These are phyloP conservation scores for Epinephelus fuscoguttatus DNA, from an alignment of 2,113 vertebrate species.

Conservation along the genomic window DNA sequence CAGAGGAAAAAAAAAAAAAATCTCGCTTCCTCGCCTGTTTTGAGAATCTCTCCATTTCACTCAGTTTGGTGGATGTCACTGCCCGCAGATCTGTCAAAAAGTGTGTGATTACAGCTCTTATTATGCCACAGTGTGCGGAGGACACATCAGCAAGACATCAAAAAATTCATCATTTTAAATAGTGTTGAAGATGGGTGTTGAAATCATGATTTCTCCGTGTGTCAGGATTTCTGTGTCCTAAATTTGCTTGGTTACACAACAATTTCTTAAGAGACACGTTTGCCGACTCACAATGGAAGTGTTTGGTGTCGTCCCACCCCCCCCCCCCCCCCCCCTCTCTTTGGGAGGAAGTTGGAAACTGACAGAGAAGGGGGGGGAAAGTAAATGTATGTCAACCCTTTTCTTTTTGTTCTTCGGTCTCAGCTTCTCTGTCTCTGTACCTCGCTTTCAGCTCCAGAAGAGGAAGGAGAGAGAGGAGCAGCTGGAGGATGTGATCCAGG, in stretches of 20 bases:
- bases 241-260: constrained; percentile 57
- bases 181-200: not conserved
- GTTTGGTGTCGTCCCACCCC: not conserved
- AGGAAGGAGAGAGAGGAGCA: constrained; percentile 96
- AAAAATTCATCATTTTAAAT: not conserved
- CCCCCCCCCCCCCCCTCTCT: not conserved
- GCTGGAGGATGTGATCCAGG: constrained; percentile 97
- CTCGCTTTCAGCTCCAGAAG: constrained; percentile 89
- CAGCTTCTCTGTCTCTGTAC: constrained; percentile 30
- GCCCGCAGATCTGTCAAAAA: constrained; percentile 28
- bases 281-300: constrained; percentile 40
- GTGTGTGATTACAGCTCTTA: constrained; percentile 21
- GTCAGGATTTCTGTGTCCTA: constrained; percentile 47
- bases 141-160: constrained; percentile 18
- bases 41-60: constrained; percentile 15
- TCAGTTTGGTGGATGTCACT: not conserved
- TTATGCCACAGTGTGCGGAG: constrained; percentile 1
- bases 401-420: not conserved
- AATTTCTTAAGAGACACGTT: constrained; percentile 40
- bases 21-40: not conserved
- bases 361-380: constrained; percentile 1
- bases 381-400: constrained; percentile 19
- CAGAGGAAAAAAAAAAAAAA: not conserved
- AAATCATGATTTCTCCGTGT: constrained; percentile 7
- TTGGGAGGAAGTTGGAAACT: constrained; percentile 45